These are phyloP conservation scores for Acrocephalus kingi DNA, from an alignment of 2,113 vertebrate species.

Conservation along the genomic window DNA sequence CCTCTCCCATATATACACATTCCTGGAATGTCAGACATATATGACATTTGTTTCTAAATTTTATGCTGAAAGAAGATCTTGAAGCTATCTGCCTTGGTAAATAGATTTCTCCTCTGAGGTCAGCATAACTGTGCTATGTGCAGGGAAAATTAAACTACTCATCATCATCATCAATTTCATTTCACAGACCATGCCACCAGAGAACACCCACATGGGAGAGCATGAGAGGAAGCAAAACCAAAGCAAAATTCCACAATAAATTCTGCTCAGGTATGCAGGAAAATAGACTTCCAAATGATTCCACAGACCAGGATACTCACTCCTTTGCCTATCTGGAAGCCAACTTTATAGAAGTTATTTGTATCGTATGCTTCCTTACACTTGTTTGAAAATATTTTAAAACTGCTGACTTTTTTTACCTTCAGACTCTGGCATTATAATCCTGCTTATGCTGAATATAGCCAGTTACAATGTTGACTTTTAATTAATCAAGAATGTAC, in stretches of 20 bases:
- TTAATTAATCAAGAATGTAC: background rate
- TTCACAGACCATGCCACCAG: background rate
- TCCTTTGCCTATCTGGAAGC: background rate
- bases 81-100: background rate
- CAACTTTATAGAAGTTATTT: background rate
- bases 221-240: background rate
- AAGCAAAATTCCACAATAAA: background rate
- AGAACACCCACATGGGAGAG: background rate
- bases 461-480: background rate
- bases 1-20: background rate
- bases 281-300: background rate
- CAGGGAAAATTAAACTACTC: background rate
- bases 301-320: background rate
- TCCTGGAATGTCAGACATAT: background rate
- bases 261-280: background rate
- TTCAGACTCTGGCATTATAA: background rate
- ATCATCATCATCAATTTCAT: fast-evolving
- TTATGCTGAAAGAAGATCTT: background rate
- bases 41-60: background rate
- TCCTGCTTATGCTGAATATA: background rate
- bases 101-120: background rate
- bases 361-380: background rate
- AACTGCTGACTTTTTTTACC: background rate
- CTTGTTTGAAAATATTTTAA: background rate
- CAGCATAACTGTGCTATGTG: background rate